Evolutionary conservation across 2,888 invertebrate genomes (phyloP), one percentile per base, ranked within the genome.

Genomic region (Epistrophella euchroma): DNA sequence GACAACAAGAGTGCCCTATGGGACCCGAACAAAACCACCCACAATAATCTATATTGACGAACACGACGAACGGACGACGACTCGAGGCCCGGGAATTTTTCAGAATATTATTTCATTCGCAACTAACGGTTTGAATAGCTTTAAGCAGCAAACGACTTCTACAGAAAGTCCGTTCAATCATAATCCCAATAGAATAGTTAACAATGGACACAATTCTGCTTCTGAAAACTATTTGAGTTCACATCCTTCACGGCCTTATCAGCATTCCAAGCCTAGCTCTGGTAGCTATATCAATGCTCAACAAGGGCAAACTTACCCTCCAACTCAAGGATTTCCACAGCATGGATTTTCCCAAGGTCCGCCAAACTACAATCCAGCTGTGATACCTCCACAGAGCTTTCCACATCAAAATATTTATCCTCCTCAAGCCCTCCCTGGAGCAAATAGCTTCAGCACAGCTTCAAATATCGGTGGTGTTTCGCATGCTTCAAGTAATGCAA

Each of bases 21-120:
- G 66, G 5, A 84, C 72, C 47, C 72, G 89, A 32, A 92, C 92
- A 0, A 91, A 90, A 79, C 92, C 92, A 19, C 92, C 92, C 40
- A 92, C 92, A 0, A 89, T 92, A 4, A 92, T 92, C 35, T 92
- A 91, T 83, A 76, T 92, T 3, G 89, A 90, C 78, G 91, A 92
- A 81, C 89, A 88, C 43, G 91, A 91, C 37, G 90, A 91, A 40
- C 89, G 84, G 0, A 89, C 50, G 2, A 77, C 86, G 1, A 90
- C 90, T 4, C 88, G 89, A 28, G 64, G 88, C 2, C 91, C 92
- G 2, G 90, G 90, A 55, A 88, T 92, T 13, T 89, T 92, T 28
- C 92, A 92, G 35, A 91, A 90, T 76, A 88, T 92, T 28, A 37
- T 91, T 19, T 89, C 88, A 19, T 90, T 90, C 66, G 91, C 91